These are phyloP conservation scores for Corticium candelabrum DNA, from an alignment of 37 sponge, comb jelly and placozoan species.

Conservation along the genomic window DNA sequence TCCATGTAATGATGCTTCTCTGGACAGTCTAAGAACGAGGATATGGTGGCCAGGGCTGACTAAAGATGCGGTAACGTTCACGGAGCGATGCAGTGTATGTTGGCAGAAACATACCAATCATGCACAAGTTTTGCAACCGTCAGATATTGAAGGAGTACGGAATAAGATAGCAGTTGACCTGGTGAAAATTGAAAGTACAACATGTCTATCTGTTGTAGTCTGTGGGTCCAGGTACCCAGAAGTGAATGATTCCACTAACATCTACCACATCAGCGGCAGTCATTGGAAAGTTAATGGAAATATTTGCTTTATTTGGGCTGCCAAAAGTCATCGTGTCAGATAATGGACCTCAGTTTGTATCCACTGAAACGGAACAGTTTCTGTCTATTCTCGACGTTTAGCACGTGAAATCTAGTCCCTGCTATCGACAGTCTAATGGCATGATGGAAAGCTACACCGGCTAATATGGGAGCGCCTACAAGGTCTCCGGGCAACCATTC, in stretches of 20 bases:
- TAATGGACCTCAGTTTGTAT: no score
- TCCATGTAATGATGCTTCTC: background rate
- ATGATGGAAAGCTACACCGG: background rate
- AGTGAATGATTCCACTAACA: background rate
- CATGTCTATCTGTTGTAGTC: background rate
- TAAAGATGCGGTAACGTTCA: background rate
- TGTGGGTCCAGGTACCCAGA: background rate
- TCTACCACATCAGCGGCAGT: background rate
- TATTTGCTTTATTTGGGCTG: conserved; percentile 40
- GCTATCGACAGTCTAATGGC: background rate
- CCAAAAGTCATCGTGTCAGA: no score
- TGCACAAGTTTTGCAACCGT: no score
- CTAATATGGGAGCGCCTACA: background rate
- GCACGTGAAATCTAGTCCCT: background rate
- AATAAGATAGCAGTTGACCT: background rate
- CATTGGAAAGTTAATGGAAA: background rate
- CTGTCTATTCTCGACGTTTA: background rate
- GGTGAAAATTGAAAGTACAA: background rate
- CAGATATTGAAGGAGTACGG: no score
- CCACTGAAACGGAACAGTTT: background rate
- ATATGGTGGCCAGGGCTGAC: background rate
- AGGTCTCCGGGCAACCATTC: background rate
- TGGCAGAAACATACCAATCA: background rate
- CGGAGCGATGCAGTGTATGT: background rate
- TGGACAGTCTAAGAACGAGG: background rate